Base-by-base conservation (phyloP, 1,140 invertebrate species). In the Brachionus manjavacas region DNA sequence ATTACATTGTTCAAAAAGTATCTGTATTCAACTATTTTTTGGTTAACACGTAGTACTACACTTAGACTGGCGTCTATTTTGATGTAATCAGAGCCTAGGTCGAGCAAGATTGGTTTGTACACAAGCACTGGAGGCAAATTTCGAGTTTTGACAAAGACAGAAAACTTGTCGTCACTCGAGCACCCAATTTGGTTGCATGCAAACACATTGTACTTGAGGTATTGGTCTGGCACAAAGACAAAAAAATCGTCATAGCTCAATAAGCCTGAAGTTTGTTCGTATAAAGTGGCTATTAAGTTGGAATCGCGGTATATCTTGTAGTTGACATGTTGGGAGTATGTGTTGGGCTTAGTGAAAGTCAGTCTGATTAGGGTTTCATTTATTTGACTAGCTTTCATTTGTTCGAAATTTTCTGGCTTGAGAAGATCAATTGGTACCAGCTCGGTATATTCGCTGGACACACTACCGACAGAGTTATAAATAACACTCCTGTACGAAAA, bases 291-390 rank as follows among this genome's bases (percentile, higher is more conserved):
- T 25, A 76, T 76, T 49, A 49, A 16, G 11, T 49, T 25, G 28
- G 72, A 76, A 52, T 76, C 43, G 0, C 72, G 72, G 25, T 49
- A 76, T 9, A 76, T 76, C 11, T 76, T 76, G 25, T 76, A 76
- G n/a, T 3, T 49, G 0, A 49, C n/a, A 4, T 25, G 23, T 14
- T 14, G 16, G 14, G 16, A 28, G 46, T 49, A 49, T 20, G 72
- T 11, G 25, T 7, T 23, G 1, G 72, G 72, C 46, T 49, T 76
- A 11, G 8, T 12, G 25, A 49, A 81, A 14, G 3, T 12, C 25
- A 81, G n/a, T 35, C 20, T 20, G 16, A 81, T 46, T 9, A 46
- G n/a, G 14, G 49, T 81, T 43, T 81, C 64, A 20, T 81, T 64
- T 46, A 81, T 23, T 68, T 81, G 79, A 23, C 14, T 60, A 25